Percentiles rank a stretch among this genome's conserved stretches.
These are phyloP conservation scores for Paratrypauchen microcephalus DNA, from an alignment of 2,797 vertebrate genomes.

Conservation along the genomic window DNA sequence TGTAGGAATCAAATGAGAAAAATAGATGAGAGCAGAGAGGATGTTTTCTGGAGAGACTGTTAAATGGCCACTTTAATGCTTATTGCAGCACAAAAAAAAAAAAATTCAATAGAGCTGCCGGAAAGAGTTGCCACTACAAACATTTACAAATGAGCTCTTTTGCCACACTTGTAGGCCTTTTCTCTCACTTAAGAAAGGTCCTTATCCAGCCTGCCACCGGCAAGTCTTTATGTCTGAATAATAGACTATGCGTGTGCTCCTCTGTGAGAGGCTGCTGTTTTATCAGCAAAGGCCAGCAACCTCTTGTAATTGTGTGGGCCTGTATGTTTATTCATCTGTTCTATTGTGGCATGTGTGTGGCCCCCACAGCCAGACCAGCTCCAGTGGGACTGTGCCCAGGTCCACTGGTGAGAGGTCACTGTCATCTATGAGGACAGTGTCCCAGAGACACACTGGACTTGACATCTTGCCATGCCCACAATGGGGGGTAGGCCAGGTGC, in stretches of 20 bases:
- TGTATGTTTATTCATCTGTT: slow-evolving; percentile 76
- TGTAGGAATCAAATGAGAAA: slow-evolving; percentile 29
- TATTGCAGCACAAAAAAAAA: slow-evolving; percentile 17
- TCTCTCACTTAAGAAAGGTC: slow-evolving; percentile 22
- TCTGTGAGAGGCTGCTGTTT: slow-evolving; percentile 49
- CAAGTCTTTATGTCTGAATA: slow-evolving; percentile 47
- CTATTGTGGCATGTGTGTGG: slow-evolving; percentile 61
- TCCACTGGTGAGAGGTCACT: slow-evolving; percentile 58
- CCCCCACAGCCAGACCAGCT: slow-evolving; percentile 49
- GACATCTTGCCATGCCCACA: slow-evolving; percentile 40
- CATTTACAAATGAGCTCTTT: slow-evolving; percentile 23
- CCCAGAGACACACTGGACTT: slow-evolving; percentile 51
- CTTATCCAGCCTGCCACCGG: slow-evolving; percentile 13
- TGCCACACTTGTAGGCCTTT: slow-evolving; percentile 18
- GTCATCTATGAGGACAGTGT: slow-evolving; percentile 51
- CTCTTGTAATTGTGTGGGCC: slow-evolving; percentile 64
- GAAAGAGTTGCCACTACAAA: slow-evolving; percentile 47
- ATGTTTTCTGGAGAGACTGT: slow-evolving; percentile 59
- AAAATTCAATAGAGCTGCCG: slow-evolving; percentile 36
- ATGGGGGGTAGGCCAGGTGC: slow-evolving; percentile 45
- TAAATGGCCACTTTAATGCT: slow-evolving; percentile 8
- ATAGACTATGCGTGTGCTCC: slow-evolving; percentile 40
- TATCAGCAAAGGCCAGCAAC: slow-evolving; percentile 62
- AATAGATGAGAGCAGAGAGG: slow-evolving; percentile 48
- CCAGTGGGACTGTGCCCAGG: slow-evolving; percentile 39